phyloP scores from a whole-genome alignment of 2,888 invertebrate species.

The Tenthredo amoena region DNA sequence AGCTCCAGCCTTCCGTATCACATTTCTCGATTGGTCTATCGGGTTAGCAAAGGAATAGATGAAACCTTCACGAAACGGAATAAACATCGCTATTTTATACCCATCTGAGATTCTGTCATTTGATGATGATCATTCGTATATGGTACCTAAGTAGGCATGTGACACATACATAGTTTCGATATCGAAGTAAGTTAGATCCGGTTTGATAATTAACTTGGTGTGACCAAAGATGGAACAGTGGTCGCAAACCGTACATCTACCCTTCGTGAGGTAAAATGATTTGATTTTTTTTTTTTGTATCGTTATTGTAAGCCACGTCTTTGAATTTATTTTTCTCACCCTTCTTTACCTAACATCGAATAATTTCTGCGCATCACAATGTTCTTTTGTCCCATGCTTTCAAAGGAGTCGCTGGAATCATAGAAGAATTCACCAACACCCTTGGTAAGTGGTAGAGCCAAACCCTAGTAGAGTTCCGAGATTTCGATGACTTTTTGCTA shows the following conservation, averaged over 20 bases:
- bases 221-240: not conserved
- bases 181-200: not conserved
- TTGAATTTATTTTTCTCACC: not conserved
- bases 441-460: conserved; percentile 70
- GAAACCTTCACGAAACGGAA: not conserved
- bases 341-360: not conserved
- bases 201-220: not conserved
- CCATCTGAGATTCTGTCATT: not conserved
- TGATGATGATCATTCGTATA: not conserved
- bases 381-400: conserved; percentile 64
- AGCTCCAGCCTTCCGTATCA: conserved; percentile 16
- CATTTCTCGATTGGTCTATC: not conserved
- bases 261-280: not conserved
- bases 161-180: not conserved
- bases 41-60: not conserved
- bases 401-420: conserved; percentile 70
- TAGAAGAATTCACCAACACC: conserved; percentile 75
- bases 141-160: not conserved
- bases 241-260: not conserved
- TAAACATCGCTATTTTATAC: not conserved
- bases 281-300: not conserved
- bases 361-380: conserved; percentile 36
- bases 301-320: not conserved
- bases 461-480: not conserved
- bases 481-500: not conserved